Conservation (phyloP, 2,888 invertebrate genomes). For the Melanophora roralis region DNA sequence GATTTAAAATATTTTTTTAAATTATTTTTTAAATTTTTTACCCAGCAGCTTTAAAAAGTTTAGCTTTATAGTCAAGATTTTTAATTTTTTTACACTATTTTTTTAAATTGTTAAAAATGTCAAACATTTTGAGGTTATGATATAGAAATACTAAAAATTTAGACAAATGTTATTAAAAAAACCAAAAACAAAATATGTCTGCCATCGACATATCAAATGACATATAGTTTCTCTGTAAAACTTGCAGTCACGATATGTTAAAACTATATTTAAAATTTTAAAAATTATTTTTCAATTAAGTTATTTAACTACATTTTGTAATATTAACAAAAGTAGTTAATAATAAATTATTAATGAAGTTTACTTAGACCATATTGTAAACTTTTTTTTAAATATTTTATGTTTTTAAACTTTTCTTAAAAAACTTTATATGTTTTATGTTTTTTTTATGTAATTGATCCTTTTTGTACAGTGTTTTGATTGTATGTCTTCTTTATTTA, state of each 20-base stretch:
- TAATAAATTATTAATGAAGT: too few species aligned
- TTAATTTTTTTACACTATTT: neutral
- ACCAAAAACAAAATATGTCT: too few species aligned
- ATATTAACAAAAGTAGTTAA: neutral
- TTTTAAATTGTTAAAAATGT: too few species aligned
- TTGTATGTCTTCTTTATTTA: conserved; percentile 46
- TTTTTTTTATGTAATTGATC: conserved; percentile 6
- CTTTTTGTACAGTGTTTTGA: conserved; percentile 61
- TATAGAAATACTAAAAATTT: too few species aligned
- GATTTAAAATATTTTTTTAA: too few species aligned
- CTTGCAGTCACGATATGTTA: too few species aligned
- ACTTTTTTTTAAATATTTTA: neutral
- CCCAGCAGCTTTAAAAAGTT: conserved; percentile 1
- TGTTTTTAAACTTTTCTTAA: neutral
- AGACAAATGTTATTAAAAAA: too few species aligned
- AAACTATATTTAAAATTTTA: neutral
- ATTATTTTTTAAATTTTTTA: neutral
- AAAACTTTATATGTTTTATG: neutral
- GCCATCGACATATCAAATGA: too few species aligned
- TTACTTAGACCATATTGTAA: neutral
- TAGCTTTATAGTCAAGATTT: conserved; percentile 48
- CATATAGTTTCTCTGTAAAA: too few species aligned
- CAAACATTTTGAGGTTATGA: too few species aligned
- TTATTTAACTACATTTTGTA: neutral
- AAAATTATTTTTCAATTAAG: neutral